Conservation (phyloP, 2,113 vertebrate species). For the Ranitomeya variabilis region DNA sequence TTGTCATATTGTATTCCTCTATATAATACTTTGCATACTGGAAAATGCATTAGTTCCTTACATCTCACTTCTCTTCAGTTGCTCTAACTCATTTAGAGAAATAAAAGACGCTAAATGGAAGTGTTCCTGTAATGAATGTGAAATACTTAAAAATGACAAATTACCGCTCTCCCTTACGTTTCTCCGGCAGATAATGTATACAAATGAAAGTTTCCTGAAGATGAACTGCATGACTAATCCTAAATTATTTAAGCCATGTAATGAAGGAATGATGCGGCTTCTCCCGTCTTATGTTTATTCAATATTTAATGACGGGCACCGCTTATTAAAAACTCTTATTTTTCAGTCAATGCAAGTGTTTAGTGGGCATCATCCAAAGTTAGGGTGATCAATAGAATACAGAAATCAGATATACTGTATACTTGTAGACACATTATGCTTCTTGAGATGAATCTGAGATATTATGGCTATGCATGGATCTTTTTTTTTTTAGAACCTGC, state of each 20-base stretch:
- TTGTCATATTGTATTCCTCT: neutral
- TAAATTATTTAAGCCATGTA: conserved; percentile 53
- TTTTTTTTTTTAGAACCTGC: neutral
- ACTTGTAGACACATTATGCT: neutral
- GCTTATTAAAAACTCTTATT: conserved; percentile 6
- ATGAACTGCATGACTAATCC: conserved; percentile 46
- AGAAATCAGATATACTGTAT: neutral
- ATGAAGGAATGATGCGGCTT: conserved; percentile 47
- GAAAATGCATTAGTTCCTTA: conserved; percentile 49
- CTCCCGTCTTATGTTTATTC: conserved; percentile 34
- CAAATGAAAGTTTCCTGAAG: conserved; percentile 49
- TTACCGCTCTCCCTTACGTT: conserved; percentile 29
- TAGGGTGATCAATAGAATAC: conserved; percentile 13
- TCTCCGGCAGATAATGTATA: conserved; percentile 43
- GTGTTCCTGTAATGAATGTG: conserved; percentile 43
- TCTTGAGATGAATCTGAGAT: neutral
- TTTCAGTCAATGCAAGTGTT: neutral
- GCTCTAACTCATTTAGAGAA: conserved; percentile 43
- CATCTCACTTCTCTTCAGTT: conserved; percentile 10
- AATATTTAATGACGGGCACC: conserved; percentile 4
- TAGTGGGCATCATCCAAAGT: neutral
- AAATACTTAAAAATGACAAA: conserved; percentile 45
- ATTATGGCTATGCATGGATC: neutral
- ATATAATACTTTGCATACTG: conserved; percentile 1
- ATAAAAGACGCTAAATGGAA: conserved; percentile 47